A percentile compares a stretch with the other conserved stretches of the same genome.
phyloP scores from a whole-genome alignment of 2,113 vertebrate species.

The Centropristis striata region DNA sequence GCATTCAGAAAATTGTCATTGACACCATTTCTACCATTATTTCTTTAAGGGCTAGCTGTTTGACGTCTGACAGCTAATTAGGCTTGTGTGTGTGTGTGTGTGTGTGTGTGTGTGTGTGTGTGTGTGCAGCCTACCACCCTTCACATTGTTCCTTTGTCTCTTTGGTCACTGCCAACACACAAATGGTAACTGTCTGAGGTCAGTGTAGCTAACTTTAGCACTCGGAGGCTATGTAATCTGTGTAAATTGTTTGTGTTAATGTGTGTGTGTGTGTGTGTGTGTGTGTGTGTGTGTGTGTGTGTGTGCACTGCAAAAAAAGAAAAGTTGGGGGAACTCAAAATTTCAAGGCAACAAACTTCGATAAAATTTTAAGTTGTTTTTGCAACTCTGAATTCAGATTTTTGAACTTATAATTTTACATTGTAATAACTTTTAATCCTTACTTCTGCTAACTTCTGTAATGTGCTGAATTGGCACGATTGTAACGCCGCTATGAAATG shows the following conservation, averaged over 20 bases:
- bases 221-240: neutral
- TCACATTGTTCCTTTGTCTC: conserved; percentile 1
- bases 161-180: neutral
- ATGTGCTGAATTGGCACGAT: too few species aligned
- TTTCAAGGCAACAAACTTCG: too few species aligned
- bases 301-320: too few species aligned
- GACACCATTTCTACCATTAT: neutral
- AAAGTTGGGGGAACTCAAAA: too few species aligned
- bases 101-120: neutral
- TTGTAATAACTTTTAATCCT: too few species aligned
- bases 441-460: too few species aligned
- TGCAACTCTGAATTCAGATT: too few species aligned
- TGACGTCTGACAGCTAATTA: conserved; percentile 17
- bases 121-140: neutral
- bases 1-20: neutral
- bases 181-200: conserved; percentile 32
- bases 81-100: neutral
- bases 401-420: too few species aligned
- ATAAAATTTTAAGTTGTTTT: too few species aligned
- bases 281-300: too few species aligned
- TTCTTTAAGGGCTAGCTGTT: neutral
- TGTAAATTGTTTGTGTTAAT: neutral
- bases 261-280: conserved; percentile 1
- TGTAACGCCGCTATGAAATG: too few species aligned
- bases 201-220: conserved; percentile 38